Conservation (phyloP, 2,113 vertebrate genomes). For the Pteruthius melanotis region DNA sequence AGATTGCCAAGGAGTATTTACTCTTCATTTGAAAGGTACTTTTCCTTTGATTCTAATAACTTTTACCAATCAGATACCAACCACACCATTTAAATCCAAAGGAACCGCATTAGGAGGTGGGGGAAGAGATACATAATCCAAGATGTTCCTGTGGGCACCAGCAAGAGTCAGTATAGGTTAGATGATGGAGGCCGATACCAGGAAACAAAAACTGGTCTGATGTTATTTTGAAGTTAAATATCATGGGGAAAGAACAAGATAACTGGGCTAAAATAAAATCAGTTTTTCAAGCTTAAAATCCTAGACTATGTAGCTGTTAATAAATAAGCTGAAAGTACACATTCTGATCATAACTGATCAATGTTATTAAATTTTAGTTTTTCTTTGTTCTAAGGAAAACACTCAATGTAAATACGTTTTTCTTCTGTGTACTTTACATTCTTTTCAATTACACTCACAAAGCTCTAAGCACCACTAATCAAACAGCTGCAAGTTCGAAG, state of each 20-base stretch:
- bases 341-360: neutral
- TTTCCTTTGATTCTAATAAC: neutral
- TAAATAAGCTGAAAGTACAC: neutral
- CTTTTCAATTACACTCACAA: neutral
- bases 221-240: neutral
- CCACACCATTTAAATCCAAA: neutral
- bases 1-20: neutral
- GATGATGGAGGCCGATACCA: neutral
- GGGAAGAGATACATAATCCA: neutral
- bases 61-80: neutral
- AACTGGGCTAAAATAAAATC: neutral
- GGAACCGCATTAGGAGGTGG: neutral
- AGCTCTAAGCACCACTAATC: neutral
- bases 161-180: neutral
- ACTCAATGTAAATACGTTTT: neutral
- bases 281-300: neutral
- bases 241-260: neutral
- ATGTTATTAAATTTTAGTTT: neutral
- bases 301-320: neutral
- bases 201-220: neutral
- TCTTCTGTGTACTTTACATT: neutral
- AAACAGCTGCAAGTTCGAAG: neutral
- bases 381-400: neutral
- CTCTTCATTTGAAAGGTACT: neutral
- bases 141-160: neutral